These are phyloP conservation scores for Lissocephala sabroskyi DNA, from an alignment of 2,888 invertebrate species.

Conservation along the genomic window DNA sequence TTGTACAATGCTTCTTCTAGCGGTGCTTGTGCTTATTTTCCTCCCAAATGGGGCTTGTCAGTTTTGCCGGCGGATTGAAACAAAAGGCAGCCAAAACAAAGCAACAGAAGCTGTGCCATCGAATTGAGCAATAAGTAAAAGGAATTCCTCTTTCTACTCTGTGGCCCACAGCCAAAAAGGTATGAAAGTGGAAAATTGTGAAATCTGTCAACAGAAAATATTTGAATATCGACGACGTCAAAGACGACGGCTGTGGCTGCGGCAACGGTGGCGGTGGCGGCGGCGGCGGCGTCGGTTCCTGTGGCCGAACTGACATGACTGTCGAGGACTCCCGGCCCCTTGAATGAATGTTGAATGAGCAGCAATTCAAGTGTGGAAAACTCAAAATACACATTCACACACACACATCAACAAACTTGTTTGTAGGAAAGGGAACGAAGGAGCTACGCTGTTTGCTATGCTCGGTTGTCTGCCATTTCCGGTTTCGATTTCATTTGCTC, in stretches of 20 bases:
- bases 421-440: no score
- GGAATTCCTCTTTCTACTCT: conserved; percentile 19
- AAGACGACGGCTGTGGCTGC: conserved; percentile 16
- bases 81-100: neutral
- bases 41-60: conserved; percentile 1
- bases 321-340: conserved; percentile 21
- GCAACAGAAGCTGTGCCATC: conserved; percentile 26
- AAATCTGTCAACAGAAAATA: conserved; percentile 60
- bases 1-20: no score
- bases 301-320: no score
- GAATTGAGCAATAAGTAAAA: conserved; percentile 52
- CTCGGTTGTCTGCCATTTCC: conserved; percentile 32
- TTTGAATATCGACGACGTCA: conserved; percentile 47
- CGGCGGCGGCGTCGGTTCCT: conserved; percentile 1
- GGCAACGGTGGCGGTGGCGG: neutral
- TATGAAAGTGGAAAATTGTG: conserved; percentile 61
- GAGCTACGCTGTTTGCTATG: conserved; percentile 13
- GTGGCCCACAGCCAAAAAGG: conserved; percentile 44
- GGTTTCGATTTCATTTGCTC: conserved; percentile 17
- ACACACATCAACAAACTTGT: conserved; percentile 11
- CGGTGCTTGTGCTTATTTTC: no score
- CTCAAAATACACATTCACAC: conserved; percentile 32
- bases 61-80: neutral
- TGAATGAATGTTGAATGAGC: conserved; percentile 60
- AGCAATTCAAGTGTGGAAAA: conserved; percentile 53